Conservation (phyloP, 2,797 vertebrate species). For the Melanotaenia nigrans region DNA sequence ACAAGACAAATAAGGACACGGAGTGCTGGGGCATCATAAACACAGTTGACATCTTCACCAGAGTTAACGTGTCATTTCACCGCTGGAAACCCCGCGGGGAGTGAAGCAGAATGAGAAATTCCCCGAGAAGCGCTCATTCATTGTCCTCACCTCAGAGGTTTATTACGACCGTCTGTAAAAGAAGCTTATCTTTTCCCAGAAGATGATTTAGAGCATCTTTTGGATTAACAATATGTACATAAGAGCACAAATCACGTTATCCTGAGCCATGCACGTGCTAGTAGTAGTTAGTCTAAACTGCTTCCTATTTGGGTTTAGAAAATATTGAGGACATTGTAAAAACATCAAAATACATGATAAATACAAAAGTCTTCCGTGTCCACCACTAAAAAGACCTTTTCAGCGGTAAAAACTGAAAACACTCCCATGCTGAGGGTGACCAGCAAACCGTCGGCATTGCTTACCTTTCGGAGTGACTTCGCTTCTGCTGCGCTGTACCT, state of each 20-base stretch:
- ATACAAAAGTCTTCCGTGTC: background rate
- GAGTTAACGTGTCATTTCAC: background rate
- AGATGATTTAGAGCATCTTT: background rate
- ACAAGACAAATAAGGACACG: background rate
- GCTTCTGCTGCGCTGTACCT: conserved; percentile 44
- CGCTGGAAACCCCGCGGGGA: conserved; percentile 26
- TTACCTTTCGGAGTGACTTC: conserved; percentile 67
- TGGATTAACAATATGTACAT: background rate
- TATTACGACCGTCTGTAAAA: background rate
- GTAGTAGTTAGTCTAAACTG: background rate
- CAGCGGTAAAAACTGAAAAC: background rate
- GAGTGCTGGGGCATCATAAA: background rate
- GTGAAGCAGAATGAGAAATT: conserved; percentile 40
- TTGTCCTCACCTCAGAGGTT: conserved; percentile 8
- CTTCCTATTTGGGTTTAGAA: background rate
- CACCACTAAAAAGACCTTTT: background rate
- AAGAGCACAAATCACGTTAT: background rate
- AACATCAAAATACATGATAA: background rate
- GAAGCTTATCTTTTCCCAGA: background rate
- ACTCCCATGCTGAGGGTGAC: background rate
- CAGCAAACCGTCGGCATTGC: background rate
- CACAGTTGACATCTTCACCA: background rate
- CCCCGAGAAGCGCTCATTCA: conserved; percentile 32
- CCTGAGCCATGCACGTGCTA: background rate
- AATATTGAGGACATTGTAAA: conserved; percentile 28